These are phyloP conservation scores for Bos indicus DNA, from an alignment of 2,113 vertebrate genomes.

Conservation along the genomic window DNA sequence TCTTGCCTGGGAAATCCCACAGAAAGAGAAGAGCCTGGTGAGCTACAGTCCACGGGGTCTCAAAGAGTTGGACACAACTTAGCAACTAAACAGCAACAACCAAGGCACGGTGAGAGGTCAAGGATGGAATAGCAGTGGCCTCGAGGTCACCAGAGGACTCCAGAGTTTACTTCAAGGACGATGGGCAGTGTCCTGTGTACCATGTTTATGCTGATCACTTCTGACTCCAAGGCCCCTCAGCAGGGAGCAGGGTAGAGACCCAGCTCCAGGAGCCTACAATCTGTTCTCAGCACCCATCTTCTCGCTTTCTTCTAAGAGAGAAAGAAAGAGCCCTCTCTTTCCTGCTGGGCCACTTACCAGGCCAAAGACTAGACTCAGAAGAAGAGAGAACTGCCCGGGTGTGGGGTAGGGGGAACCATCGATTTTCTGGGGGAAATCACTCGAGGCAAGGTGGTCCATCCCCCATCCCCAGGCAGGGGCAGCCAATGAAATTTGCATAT, in stretches of 20 bases:
- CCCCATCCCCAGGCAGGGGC: neutral
- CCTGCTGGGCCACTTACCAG: neutral
- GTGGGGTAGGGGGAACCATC: accelerated
- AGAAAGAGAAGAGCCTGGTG: neutral
- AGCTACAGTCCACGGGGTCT: neutral
- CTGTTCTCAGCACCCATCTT: neutral
- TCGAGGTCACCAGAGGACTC: neutral
- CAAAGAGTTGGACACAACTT: neutral
- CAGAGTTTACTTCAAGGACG: neutral
- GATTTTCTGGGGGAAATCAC: neutral
- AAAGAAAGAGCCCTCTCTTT: neutral
- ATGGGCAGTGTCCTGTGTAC: accelerated
- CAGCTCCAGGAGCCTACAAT: neutral
- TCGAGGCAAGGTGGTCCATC: neutral
- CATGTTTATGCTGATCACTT: no score
- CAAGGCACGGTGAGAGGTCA: neutral
- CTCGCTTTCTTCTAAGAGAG: neutral
- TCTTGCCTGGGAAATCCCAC: neutral
- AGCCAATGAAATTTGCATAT: neutral
- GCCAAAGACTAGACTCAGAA: neutral
- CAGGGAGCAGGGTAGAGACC: neutral
- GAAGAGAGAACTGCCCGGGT: accelerated
- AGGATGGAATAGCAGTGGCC: neutral
- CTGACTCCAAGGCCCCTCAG: neutral
- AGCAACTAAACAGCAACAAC: neutral